A percentile compares a stretch with the other conserved stretches of the same genome.
phyloP scores from a whole-genome alignment of 2,888 invertebrate genomes.

The Blastobasis lacticolella region DNA sequence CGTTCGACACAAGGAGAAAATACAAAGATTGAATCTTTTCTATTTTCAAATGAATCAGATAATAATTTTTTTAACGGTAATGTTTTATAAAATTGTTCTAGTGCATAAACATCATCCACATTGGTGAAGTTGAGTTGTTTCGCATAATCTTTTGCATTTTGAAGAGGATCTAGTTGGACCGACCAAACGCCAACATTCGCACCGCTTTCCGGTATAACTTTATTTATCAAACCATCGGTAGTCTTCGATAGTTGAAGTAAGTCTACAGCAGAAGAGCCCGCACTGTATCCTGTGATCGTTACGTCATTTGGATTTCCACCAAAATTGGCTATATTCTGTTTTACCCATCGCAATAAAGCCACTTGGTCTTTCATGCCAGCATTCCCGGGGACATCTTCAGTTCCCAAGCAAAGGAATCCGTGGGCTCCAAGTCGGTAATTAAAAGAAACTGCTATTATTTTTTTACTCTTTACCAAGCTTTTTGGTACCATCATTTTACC shows the following conservation, averaged over 20 bases:
- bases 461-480: slow-evolving; percentile 18
- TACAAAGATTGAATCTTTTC: slow-evolving; percentile 19
- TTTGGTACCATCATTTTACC: slow-evolving; percentile 15
- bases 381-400: slow-evolving; percentile 33
- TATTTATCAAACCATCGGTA: slow-evolving; percentile 30
- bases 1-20: slow-evolving; percentile 18
- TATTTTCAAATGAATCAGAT: slow-evolving; percentile 14
- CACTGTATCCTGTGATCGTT: slow-evolving; percentile 33
- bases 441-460: slow-evolving; percentile 24
- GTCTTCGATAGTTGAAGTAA: slow-evolving; percentile 31
- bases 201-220: slow-evolving; percentile 39
- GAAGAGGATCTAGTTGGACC: slow-evolving; percentile 30
- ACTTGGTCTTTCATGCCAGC: slow-evolving; percentile 41
- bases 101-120: slow-evolving; percentile 25
- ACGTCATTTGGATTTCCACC: slow-evolving; percentile 43
- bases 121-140: slow-evolving; percentile 21
- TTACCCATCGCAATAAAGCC: slow-evolving; percentile 37
- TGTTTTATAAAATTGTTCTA: slow-evolving; percentile 37
- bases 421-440: slow-evolving; percentile 29
- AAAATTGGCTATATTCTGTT: slow-evolving; percentile 34
- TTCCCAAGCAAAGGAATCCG: slow-evolving; percentile 31
- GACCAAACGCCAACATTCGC: slow-evolving; percentile 24
- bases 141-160: slow-evolving; percentile 28
- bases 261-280: slow-evolving; percentile 33
- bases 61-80: slow-evolving; percentile 23